Base-by-base conservation (phyloP, 2,797 vertebrate genomes). In the Sphenodon punctatus region DNA sequence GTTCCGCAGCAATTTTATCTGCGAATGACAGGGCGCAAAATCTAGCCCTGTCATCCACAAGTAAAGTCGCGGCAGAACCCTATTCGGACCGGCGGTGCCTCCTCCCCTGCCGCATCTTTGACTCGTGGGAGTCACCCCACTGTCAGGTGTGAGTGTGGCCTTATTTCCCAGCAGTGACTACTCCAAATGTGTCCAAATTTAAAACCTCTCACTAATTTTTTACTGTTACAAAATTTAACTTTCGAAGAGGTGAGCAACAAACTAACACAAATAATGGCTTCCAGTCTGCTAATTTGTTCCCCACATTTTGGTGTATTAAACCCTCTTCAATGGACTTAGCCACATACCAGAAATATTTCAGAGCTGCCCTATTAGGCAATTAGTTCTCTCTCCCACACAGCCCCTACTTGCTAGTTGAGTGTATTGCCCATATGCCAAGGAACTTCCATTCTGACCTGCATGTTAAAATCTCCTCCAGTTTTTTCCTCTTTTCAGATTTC, bases 261-360 rank as follows among this genome's bases (percentile, higher is more conserved):
- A 49, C 3, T 5, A 2, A 7, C 32, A 7, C 8, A 25, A 3
- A 36, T 38, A 55, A 16, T 41, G 45, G n/a, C n/a, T n/a, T n/a
- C 1, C 0, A 1, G 32, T 25, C 9, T 71, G n/a, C 38, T 2
- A 36, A 1, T 8, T 71, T 0, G 6, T 67, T 67, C 64, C 5
- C 2, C 2, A 51, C 3, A 3, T 2, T 0, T 69, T 49, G 5
- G 27, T 55, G 55, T 8, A 30, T 55, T 38, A 68, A 19, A 56
- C 60, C 17, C 36, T 59, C 7, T 5, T 15, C 17, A 27, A 30
- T 11, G n/a, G 39, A 2, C 42, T 34, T 12, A 55, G 27, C 46
- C 84, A 76, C 39, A 19, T 70, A 0, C 17, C 30, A 11, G 30
- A 25, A 53, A 20, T 55, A 0, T 2, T 45, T 25, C 4, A 4